phyloP scores from a whole-genome alignment of 2,113 vertebrate genomes.

The Neoarius graeffei region DNA sequence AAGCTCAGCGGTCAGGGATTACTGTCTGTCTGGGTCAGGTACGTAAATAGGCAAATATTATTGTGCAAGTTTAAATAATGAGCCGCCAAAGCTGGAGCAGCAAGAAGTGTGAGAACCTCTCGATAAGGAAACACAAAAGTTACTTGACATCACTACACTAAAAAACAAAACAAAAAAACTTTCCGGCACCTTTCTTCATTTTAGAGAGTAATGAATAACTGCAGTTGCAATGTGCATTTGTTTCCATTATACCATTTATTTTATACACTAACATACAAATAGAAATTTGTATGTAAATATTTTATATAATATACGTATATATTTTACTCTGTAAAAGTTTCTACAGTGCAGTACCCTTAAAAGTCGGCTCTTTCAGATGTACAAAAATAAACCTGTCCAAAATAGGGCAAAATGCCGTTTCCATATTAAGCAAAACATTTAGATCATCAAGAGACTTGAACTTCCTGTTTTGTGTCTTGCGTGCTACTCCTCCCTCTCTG shows the following conservation, averaged over 20 bases:
- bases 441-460: constrained; percentile 57
- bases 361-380: neutral
- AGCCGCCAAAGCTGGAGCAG: no score
- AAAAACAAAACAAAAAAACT: no score
- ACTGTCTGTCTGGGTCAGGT: neutral
- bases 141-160: no score
- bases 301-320: no score
- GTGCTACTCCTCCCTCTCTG: constrained; percentile 49
- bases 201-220: neutral
- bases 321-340: neutral
- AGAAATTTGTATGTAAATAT: no score
- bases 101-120: neutral
- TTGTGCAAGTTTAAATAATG: neutral
- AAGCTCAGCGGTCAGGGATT: neutral
- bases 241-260: neutral
- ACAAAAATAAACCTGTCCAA: neutral
- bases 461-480: constrained; percentile 65
- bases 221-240: neutral
- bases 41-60: neutral
- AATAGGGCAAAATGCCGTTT: neutral
- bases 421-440: neutral
- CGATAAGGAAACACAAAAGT: neutral
- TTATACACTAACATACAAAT: neutral
- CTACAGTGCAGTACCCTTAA: neutral
- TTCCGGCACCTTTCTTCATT: no score